Conservation (phyloP, 2,888 invertebrate species). For the Lithodes maja region DNA sequence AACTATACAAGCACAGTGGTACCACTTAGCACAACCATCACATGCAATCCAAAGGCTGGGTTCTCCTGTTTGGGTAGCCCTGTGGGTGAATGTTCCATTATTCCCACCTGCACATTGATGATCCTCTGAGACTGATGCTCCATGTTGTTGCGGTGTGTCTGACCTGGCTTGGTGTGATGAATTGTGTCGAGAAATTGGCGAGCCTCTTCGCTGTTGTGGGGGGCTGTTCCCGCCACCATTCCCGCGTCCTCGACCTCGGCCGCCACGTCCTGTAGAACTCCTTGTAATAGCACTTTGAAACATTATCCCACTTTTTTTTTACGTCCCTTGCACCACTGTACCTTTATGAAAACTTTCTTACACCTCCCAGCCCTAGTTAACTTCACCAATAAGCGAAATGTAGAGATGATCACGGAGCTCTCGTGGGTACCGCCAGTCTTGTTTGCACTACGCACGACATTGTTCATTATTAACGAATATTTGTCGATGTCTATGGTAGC, state of each 20-base stretch:
- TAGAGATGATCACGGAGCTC: too few relatives aligned
- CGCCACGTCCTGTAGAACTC: neutral
- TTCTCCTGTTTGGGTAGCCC: neutral
- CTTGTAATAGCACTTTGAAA: neutral
- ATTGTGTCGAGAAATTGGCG: neutral
- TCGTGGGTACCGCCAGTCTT: too few relatives aligned
- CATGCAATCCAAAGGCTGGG: constrained; percentile 9
- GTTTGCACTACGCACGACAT: too few relatives aligned
- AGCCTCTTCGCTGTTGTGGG: neutral
- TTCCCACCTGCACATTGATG: neutral
- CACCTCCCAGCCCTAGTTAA: neutral
- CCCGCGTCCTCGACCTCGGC: neutral
- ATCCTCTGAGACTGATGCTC: neutral
- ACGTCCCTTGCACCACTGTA: neutral
- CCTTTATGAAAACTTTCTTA: neutral
- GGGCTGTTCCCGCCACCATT: neutral
- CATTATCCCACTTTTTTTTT: neutral
- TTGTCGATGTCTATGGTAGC: too few relatives aligned
- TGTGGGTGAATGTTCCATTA: neutral
- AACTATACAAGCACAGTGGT: neutral
- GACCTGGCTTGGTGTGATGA: neutral
- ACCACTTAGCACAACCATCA: neutral
- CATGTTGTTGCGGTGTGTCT: neutral
- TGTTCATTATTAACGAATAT: too few relatives aligned
- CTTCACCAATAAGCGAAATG: neutral